Conservation (phyloP, 1,140 invertebrate genomes). For the Drepana arcuata region DNA sequence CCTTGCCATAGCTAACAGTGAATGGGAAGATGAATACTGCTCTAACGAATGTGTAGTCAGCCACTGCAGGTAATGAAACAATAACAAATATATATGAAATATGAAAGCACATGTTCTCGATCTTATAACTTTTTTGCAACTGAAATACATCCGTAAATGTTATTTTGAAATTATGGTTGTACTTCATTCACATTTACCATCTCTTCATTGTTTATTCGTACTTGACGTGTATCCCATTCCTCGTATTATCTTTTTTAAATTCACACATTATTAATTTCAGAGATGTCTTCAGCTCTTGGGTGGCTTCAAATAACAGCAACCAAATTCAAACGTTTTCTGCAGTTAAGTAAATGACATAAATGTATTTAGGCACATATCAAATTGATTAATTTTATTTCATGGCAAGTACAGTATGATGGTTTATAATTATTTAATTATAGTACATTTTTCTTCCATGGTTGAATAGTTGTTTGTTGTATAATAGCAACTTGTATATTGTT, state of each 20-base stretch:
- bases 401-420: neutral
- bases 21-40: constrained; percentile 98
- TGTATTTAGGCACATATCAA: constrained; percentile 26
- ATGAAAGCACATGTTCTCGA: no score
- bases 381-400: constrained; percentile 14
- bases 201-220: no score
- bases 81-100: no score
- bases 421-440: constrained; percentile 26
- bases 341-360: constrained; percentile 46
- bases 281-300: constrained; percentile 93
- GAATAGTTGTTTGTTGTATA: no score
- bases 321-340: constrained; percentile 71
- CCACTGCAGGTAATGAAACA: constrained; percentile 85
- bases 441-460: no score
- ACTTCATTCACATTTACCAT: no score
- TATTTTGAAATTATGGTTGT: no score
- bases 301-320: constrained; percentile 86
- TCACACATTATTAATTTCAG: constrained; percentile 77
- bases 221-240: no score
- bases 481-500: no score
- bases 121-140: no score
- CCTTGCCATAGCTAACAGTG: constrained; percentile 89
- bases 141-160: no score
- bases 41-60: constrained; percentile 97
- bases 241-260: constrained; percentile 2